These are phyloP conservation scores for Gyrodactylus salaris DNA, from an alignment of 1,140 invertebrate genomes.

Conservation along the genomic window DNA sequence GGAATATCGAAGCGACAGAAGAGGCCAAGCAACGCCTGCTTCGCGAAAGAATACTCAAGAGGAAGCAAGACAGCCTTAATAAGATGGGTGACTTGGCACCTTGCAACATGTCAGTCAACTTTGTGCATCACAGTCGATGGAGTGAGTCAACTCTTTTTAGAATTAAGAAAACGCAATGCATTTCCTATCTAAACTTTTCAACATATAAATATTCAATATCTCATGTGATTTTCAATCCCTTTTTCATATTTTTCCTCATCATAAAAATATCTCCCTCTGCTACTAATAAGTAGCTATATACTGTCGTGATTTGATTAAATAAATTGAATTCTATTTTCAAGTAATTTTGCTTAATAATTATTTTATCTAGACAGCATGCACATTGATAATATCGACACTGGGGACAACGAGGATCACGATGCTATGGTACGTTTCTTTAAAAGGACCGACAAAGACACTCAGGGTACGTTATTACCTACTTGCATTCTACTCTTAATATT, in stretches of 20 bases:
- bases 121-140: neutral
- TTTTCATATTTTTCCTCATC: no score
- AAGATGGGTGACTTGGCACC: neutral
- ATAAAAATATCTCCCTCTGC: no score
- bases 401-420: neutral
- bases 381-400: neutral
- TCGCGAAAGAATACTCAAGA: conserved; percentile 26
- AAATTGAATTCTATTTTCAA: no score
- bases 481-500: neutral
- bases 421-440: neutral
- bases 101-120: conserved; percentile 2
- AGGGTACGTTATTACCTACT: neutral
- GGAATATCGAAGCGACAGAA: conserved; percentile 85
- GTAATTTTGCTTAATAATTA: no score
- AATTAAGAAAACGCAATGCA: neutral
- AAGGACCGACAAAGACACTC: neutral
- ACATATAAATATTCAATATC: no score
- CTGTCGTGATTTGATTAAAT: no score
- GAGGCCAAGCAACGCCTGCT: conserved; percentile 66
- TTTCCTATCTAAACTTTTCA: no score
- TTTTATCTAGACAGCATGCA: neutral
- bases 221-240: no score
- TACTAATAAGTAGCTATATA: no score
- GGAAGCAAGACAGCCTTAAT: conserved; percentile 5
- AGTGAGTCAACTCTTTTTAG: neutral